Conservation (phyloP, 1,140 invertebrate species). For the Phymastichus coffea region DNA sequence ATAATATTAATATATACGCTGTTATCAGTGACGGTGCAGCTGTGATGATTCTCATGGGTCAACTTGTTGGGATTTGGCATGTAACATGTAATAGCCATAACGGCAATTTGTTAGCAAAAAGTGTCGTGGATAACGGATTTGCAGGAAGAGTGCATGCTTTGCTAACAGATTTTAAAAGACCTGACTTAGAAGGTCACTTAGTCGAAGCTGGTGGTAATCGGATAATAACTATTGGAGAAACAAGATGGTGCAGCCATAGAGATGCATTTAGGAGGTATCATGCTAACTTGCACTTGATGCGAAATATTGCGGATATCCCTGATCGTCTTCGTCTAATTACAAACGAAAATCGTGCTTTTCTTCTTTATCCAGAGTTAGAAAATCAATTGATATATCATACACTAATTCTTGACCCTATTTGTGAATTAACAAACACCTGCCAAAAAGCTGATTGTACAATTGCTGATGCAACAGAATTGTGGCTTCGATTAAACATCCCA, state of each 20-base stretch:
- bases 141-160: background rate
- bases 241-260: conserved; percentile 18
- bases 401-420: conserved; percentile 17
- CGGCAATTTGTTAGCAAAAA: too few species aligned
- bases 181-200: background rate
- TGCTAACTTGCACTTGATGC: conserved; percentile 21
- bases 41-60: too few species aligned
- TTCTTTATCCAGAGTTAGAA: conserved; percentile 6
- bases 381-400: conserved; percentile 6
- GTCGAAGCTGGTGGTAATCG: conserved; percentile 3
- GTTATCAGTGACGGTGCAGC: too few species aligned
- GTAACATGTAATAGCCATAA: too few species aligned
- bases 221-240: conserved; percentile 14
- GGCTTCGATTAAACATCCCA: conserved; percentile 6
- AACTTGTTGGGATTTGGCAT: too few species aligned
- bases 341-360: background rate
- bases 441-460: conserved; percentile 9
- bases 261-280: conserved; percentile 8
- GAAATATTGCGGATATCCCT: background rate
- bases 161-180: background rate
- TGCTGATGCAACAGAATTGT: conserved; percentile 16
- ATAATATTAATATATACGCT: too few species aligned
- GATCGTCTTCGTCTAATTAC: background rate
- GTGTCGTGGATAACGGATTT: too few species aligned
- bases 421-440: conserved; percentile 23